A percentile compares a stretch with the other conserved stretches of the same genome.
phyloP scores from a whole-genome alignment of 92 coral and sea anemone species.

The Nematostella vectensis region DNA sequence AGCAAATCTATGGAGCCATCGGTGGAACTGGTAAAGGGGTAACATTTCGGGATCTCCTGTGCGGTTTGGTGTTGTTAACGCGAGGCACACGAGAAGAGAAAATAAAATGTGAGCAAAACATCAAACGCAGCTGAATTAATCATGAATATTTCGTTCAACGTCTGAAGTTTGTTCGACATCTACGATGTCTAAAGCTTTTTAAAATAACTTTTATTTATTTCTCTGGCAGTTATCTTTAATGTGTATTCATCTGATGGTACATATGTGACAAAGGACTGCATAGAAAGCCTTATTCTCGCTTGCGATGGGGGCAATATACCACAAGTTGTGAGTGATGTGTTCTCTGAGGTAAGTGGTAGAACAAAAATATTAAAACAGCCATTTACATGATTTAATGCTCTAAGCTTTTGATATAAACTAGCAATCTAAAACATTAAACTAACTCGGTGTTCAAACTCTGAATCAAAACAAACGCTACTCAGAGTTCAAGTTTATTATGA shows the following conservation, averaged over 20 bases:
- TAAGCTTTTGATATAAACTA: no score
- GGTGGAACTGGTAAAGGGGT: conserved; percentile 92
- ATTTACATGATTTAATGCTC: no score
- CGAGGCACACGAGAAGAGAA: conserved; percentile 94
- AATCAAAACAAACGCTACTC: no score
- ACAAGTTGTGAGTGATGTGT: conserved; percentile 64
- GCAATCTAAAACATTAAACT: no score
- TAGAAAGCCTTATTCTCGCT: conserved; percentile 78
- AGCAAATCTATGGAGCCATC: conserved; percentile 87
- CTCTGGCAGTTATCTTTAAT: conserved; percentile 62
- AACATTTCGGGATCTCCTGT: conserved; percentile 71
- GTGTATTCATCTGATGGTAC: conserved; percentile 74
- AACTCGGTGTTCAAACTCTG: no score
- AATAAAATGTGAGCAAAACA: conserved; percentile 70
- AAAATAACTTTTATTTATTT: background rate
- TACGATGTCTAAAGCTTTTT: no score
- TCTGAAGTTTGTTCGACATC: background rate
- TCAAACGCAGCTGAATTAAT: conserved; percentile 13
- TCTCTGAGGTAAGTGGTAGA: conserved; percentile 48
- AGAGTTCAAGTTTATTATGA: no score
- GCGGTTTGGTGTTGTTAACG: conserved; percentile 82
- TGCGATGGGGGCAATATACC: conserved; percentile 91
- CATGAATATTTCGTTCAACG: conserved; percentile 6
- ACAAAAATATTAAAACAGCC: no score
- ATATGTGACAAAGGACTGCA: conserved; percentile 63